These are phyloP conservation scores for Manacus vitellinus DNA, from an alignment of 2,113 vertebrate genomes.

Conservation along the genomic window DNA sequence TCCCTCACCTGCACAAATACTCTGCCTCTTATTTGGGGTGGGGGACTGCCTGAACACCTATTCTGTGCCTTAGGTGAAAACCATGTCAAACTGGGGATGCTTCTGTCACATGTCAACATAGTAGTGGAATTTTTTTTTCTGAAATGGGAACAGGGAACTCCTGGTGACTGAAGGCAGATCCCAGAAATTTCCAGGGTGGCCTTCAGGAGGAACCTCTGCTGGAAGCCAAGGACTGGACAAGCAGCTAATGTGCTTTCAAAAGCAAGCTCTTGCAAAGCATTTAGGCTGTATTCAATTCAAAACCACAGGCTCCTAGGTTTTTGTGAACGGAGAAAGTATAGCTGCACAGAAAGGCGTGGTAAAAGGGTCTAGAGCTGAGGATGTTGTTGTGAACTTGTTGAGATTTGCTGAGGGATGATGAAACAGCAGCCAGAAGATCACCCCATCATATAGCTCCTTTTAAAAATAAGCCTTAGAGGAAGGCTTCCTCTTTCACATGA, in stretches of 20 bases:
- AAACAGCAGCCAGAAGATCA: background rate
- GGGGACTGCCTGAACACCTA: background rate
- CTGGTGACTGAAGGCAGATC: background rate
- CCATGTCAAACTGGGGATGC: background rate
- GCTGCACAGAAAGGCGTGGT: background rate
- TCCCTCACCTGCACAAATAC: background rate
- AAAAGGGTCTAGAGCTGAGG: background rate
- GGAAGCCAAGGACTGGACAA: background rate
- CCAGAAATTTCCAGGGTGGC: background rate
- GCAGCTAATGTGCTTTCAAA: background rate
- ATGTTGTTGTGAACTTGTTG: background rate
- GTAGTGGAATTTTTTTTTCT: background rate
- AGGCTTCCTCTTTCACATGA: background rate
- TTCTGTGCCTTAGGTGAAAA: background rate
- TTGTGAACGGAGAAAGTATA: background rate
- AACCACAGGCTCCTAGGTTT: background rate
- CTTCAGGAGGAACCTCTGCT: background rate
- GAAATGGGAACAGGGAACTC: background rate
- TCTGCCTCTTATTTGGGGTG: background rate
- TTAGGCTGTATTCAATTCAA: background rate
- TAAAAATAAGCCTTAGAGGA: background rate
- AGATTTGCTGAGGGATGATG: background rate
- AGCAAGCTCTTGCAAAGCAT: background rate
- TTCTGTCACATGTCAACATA: background rate
- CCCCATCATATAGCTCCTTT: accelerated